Conservation (phyloP, 2,797 vertebrate genomes). For the Malacoraja senta region DNA sequence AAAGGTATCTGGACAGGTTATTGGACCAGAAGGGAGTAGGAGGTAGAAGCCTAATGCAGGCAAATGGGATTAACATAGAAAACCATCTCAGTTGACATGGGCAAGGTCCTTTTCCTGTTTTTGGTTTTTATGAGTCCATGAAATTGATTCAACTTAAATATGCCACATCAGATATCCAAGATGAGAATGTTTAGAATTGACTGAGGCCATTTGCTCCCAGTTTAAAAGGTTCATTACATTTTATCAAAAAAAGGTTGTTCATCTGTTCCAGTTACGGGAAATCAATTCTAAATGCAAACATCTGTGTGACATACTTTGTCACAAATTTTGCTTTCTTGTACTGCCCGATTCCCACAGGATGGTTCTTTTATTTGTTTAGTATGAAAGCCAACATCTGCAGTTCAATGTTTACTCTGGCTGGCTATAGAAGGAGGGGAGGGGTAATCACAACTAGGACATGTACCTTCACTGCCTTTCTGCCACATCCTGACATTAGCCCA, state of each 20-base stretch:
- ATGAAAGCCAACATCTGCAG: not conserved
- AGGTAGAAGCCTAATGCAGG: too few relatives aligned
- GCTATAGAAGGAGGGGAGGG: not conserved
- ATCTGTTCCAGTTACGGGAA: slow-evolving; percentile 18
- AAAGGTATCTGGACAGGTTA: too few relatives aligned
- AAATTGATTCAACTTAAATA: not conserved
- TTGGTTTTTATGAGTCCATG: too few relatives aligned
- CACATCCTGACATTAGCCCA: not conserved
- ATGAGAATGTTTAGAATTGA: slow-evolving; percentile 24
- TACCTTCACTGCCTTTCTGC: not conserved
- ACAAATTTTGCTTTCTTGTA: not conserved
- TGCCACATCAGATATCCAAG: not conserved
- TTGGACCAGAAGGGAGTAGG: too few relatives aligned
- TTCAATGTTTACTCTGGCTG: not conserved
- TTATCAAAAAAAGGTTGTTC: not conserved
- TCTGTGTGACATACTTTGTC: not conserved
- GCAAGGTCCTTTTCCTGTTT: too few relatives aligned
- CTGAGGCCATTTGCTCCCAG: not conserved
- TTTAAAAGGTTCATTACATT: not conserved
- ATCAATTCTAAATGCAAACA: slow-evolving; percentile 13
- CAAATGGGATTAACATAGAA: too few relatives aligned
- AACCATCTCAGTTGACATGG: too few relatives aligned
- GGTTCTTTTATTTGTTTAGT: not conserved
- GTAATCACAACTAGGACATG: not conserved
- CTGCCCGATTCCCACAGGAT: not conserved